Percentiles rank a stretch among this genome's conserved stretches.
Evolutionary conservation across 2,888 invertebrate species (phyloP).

Genomic region (Tubulanus polymorphus): DNA sequence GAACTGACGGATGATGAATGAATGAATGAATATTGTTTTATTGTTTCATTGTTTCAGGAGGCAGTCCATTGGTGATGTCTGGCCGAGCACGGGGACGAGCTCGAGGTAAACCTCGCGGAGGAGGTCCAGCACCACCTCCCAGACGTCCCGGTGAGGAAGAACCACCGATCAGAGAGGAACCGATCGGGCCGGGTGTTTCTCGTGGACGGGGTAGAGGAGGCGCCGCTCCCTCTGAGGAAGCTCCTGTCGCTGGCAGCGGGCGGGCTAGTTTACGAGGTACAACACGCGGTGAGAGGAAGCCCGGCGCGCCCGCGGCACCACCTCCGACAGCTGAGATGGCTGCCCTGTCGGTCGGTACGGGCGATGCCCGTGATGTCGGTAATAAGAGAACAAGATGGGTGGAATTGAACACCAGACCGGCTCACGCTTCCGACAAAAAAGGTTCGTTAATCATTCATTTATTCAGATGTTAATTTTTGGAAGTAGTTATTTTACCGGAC

Average conservation of each 20-base stretch:
- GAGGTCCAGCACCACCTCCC: slow-evolving; percentile 16
- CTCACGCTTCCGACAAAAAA: slow-evolving; percentile 27
- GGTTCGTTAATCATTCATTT: slow-evolving; percentile 15
- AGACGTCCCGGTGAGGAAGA: slow-evolving; percentile 25
- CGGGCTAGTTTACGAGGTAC: slow-evolving; percentile 38
- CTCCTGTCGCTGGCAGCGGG: slow-evolving; percentile 26
- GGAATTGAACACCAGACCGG: slow-evolving; percentile 30
- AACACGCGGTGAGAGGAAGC: slow-evolving; percentile 24
- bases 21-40: too few species aligned
- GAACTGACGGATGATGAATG: too few species aligned
- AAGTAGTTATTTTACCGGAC: too few species aligned
- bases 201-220: too few species aligned
- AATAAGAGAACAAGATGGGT: slow-evolving; percentile 16
- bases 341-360: slow-evolving; percentile 24
- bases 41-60: too few species aligned
- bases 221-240: too few species aligned
- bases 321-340: too few species aligned
- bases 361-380: slow-evolving; percentile 19
- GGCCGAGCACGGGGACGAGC: slow-evolving; percentile 35
- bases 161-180: too few species aligned
- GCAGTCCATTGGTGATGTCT: too few species aligned
- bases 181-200: too few species aligned
- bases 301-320: slow-evolving; percentile 23
- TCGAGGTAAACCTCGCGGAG: slow-evolving; percentile 30
- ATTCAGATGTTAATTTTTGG: background rate